Percentiles rank a stretch among this genome's conserved stretches.
These are phyloP conservation scores for Myotis vivesi DNA, from an alignment of 2,797 vertebrate genomes.

Conservation along the genomic window DNA sequence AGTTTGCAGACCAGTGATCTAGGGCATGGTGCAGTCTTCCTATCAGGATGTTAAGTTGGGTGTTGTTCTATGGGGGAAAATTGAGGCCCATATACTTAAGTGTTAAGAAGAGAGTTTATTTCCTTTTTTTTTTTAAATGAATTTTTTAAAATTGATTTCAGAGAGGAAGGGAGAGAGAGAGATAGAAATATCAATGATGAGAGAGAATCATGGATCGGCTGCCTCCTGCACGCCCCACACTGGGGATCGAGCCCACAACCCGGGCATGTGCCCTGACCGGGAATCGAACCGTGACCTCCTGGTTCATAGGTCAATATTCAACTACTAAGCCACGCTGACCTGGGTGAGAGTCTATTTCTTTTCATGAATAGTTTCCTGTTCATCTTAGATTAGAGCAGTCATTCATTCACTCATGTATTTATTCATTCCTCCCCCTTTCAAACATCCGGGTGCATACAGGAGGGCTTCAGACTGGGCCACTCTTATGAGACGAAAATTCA, in stretches of 20 bases:
- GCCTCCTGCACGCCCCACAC: neutral
- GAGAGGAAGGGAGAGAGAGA: neutral
- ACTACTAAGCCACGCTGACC: neutral
- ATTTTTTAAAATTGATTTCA: neutral
- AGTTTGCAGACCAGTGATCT: no score
- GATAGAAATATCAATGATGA: neutral
- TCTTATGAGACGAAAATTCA: neutral
- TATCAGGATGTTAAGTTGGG: no score
- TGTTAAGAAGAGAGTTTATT: neutral
- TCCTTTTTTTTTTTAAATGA: neutral
- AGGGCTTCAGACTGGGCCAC: neutral
- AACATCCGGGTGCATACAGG: neutral
- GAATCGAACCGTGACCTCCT: neutral
- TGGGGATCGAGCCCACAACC: neutral
- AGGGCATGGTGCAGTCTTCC: neutral
- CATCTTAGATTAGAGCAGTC: neutral
- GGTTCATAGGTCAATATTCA: accelerated
- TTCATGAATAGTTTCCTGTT: neutral
- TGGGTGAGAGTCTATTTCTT: neutral
- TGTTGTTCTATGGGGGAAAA: neutral
- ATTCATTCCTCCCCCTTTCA: neutral
- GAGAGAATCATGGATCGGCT: neutral
- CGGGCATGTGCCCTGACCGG: neutral
- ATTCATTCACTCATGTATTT: neutral
- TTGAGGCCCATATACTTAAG: neutral